phyloP scores from a whole-genome alignment of 2,113 vertebrate genomes.

The Zosterops lateralis region DNA sequence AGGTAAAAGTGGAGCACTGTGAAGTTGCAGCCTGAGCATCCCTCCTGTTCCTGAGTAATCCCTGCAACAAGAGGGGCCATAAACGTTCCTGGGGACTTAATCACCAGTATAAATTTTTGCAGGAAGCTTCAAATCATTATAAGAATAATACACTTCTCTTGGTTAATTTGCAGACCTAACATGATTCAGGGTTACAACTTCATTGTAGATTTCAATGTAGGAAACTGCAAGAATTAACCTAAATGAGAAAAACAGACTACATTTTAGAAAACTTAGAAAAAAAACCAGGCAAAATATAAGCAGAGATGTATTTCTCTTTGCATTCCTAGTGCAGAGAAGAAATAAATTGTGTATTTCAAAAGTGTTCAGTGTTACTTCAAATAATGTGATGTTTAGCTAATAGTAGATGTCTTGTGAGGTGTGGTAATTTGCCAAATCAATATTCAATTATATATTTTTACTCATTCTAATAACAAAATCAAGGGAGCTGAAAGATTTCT shows the following conservation, averaged over 20 bases:
- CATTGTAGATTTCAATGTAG: neutral
- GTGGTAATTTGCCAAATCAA: neutral
- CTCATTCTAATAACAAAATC: neutral
- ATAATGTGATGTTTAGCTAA: neutral
- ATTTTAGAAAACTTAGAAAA: neutral
- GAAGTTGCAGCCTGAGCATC: neutral
- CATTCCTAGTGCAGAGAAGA: neutral
- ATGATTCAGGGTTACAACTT: neutral
- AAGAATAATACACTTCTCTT: neutral
- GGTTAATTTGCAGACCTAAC: neutral
- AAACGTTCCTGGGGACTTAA: neutral
- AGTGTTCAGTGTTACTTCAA: neutral
- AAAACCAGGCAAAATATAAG: neutral
- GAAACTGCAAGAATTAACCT: neutral
- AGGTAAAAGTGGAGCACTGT: neutral
- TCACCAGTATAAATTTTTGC: neutral
- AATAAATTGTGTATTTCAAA: neutral
- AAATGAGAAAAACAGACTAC: neutral
- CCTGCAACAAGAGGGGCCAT: neutral
- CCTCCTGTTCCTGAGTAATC: neutral
- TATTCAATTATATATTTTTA: neutral
- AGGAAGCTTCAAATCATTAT: neutral
- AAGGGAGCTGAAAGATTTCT: neutral
- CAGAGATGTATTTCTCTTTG: neutral
- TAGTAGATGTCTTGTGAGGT: neutral